These are phyloP conservation scores for Tetragonula clypearis DNA, from an alignment of 1,140 invertebrate genomes.

Conservation along the genomic window DNA sequence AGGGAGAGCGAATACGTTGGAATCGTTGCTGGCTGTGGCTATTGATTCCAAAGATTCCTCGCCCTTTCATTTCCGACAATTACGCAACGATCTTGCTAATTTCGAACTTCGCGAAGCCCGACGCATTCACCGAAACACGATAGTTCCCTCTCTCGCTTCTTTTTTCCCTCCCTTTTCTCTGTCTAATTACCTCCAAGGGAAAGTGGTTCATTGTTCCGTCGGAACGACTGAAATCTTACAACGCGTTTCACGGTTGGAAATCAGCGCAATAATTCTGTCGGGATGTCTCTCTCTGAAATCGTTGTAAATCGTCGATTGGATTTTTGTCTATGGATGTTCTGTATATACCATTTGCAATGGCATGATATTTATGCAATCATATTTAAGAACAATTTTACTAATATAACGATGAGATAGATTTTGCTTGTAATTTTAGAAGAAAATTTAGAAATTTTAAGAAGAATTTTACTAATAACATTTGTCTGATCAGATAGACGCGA, in stretches of 20 bases:
- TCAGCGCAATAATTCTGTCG: not conserved
- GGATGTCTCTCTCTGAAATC: not conserved
- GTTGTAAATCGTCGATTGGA: not conserved
- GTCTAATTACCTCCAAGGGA: slow-evolving; percentile 6
- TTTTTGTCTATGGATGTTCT: too few species aligned
- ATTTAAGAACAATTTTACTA: too few species aligned
- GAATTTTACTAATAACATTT: too few species aligned
- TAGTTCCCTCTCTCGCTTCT: not conserved
- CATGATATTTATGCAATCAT: too few species aligned
- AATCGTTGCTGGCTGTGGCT: slow-evolving; percentile 50
- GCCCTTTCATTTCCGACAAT: slow-evolving; percentile 38
- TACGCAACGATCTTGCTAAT: slow-evolving; percentile 37
- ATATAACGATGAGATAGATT: too few species aligned
- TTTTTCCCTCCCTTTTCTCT: not conserved
- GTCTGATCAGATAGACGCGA: too few species aligned
- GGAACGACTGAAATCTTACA: slow-evolving; percentile 1
- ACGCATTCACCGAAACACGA: not conserved
- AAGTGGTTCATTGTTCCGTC: slow-evolving; percentile 6
- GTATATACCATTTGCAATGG: too few species aligned
- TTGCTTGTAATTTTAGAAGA: too few species aligned
- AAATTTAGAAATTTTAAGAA: too few species aligned
- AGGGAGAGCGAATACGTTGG: slow-evolving; percentile 45
- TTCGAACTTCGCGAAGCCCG: slow-evolving; percentile 6
- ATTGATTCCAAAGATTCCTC: slow-evolving; percentile 59
- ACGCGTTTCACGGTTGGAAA: not conserved